A percentile compares a stretch with the other conserved stretches of the same genome.
phyloP scores from a whole-genome alignment of 2,113 vertebrate species.

The Malaclemys terrapin region DNA sequence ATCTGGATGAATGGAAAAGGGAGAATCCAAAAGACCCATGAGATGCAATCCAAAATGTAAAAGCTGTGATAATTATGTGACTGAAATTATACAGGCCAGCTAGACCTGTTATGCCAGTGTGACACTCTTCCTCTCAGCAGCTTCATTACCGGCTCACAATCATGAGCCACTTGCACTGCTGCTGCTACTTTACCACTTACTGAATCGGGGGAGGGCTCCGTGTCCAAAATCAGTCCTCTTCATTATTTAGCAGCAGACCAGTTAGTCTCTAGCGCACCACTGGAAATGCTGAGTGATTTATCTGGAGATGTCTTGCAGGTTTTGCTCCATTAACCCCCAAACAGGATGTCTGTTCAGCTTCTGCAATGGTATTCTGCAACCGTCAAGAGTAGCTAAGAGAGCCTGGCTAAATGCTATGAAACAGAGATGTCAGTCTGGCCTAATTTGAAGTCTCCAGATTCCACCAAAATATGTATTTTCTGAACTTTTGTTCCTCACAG shows the following conservation, averaged over 20 bases:
- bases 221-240: background rate
- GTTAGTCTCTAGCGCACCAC: background rate
- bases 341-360: background rate
- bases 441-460: constrained; percentile 8
- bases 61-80: background rate
- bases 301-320: background rate
- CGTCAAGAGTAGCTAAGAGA: background rate
- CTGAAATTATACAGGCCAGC: background rate
- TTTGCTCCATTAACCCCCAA: constrained; percentile 19
- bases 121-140: background rate
- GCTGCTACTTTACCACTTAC: background rate
- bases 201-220: background rate
- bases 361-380: background rate
- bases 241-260: background rate
- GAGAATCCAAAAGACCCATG: background rate
- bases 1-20: background rate
- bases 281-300: constrained; percentile 2
- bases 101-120: background rate
- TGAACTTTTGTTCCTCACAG: constrained; percentile 57
- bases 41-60: background rate
- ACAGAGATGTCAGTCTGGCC: background rate
- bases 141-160: background rate
- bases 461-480: constrained; percentile 22
- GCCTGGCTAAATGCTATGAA: background rate
- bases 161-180: background rate